Percentiles rank a stretch among this genome's conserved stretches.
Conservation (phyloP, 2,888 invertebrate species). For the Keiferia lycopersicella region DNA sequence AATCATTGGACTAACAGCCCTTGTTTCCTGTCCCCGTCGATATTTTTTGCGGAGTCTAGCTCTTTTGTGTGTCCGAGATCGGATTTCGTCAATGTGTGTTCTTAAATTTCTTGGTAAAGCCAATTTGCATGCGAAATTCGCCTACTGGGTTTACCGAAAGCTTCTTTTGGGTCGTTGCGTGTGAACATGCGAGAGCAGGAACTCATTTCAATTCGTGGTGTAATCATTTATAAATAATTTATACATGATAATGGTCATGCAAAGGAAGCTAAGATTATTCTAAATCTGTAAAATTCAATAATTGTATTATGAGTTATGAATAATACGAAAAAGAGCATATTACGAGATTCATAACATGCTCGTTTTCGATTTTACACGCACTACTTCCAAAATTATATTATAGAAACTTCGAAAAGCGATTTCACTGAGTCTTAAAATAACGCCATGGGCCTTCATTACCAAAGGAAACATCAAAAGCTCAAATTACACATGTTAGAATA, state of each 20-base stretch:
- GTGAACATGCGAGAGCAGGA: neutral
- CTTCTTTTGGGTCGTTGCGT: neutral
- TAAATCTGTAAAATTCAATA: too few relatives aligned
- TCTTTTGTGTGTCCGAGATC: conserved; percentile 22
- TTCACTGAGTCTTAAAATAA: too few relatives aligned
- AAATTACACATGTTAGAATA: conserved; percentile 33
- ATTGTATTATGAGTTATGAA: too few relatives aligned
- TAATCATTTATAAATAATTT: neutral
- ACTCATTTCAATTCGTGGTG: neutral
- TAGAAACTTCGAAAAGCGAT: too few relatives aligned
- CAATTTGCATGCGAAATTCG: conserved; percentile 17
- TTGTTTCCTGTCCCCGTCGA: conserved; percentile 38
- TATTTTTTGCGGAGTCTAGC: conserved; percentile 25
- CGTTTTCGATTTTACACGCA: too few relatives aligned
- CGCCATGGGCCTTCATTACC: too few relatives aligned
- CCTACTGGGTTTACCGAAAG: conserved; percentile 14
- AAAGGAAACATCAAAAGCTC: conserved; percentile 9
- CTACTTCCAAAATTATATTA: neutral
- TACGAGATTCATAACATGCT: too few relatives aligned
- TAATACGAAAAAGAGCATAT: too few relatives aligned
- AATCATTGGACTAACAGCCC: conserved; percentile 43
- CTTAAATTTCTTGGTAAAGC: conserved; percentile 12
- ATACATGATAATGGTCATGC: neutral
- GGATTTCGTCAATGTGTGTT: conserved; percentile 21
- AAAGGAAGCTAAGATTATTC: neutral